These are phyloP conservation scores for Cyrtonyx montezumae DNA, from an alignment of 2,113 vertebrate species.

Conservation along the genomic window DNA sequence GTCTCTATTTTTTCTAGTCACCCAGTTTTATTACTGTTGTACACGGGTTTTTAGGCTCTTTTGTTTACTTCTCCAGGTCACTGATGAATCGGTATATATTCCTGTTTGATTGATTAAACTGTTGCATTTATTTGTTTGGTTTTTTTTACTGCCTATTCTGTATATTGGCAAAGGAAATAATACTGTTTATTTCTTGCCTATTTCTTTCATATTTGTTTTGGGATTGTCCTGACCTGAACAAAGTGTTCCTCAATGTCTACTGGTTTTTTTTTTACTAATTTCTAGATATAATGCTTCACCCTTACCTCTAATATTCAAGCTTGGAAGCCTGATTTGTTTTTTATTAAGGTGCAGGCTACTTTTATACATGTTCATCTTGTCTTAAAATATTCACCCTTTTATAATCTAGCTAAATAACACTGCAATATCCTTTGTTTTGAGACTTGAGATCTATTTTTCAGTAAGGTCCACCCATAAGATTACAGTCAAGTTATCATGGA, in stretches of 20 bases:
- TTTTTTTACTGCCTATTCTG: background rate
- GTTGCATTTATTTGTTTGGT: background rate
- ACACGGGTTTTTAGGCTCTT: background rate
- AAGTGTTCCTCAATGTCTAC: background rate
- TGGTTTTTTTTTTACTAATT: background rate
- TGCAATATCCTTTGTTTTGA: background rate
- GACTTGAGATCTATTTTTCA: background rate
- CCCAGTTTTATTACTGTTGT: background rate
- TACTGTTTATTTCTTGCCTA: background rate
- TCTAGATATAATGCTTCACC: background rate
- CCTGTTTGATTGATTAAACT: background rate
- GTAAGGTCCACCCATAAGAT: background rate
- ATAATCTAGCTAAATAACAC: background rate
- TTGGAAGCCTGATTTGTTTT: background rate
- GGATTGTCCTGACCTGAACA: background rate
- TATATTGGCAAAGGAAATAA: background rate
- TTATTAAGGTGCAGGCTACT: background rate
- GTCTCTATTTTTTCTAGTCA: background rate
- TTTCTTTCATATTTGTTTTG: accelerated
- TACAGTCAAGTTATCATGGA: background rate
- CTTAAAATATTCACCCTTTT: background rate
- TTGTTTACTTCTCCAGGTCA: background rate
- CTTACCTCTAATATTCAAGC: background rate
- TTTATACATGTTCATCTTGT: background rate
- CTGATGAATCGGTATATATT: background rate